These are phyloP conservation scores for Petaurus breviceps DNA, from an alignment of 2,113 vertebrate genomes.

Conservation along the genomic window DNA sequence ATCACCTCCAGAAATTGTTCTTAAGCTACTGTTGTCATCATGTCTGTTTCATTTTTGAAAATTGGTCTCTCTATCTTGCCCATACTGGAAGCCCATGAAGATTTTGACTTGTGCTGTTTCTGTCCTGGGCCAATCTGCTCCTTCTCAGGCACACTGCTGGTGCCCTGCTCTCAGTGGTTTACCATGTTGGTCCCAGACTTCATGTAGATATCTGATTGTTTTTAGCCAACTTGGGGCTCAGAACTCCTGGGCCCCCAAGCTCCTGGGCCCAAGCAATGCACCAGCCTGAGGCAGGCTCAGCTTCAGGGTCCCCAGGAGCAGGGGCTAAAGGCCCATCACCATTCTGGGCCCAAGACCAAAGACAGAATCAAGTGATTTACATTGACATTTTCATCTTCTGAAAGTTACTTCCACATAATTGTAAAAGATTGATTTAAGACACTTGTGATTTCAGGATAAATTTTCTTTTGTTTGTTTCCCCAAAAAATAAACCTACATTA, in stretches of 20 bases:
- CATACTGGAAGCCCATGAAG: not conserved
- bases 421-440: not conserved
- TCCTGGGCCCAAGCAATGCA: not conserved
- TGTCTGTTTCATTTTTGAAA: not conserved
- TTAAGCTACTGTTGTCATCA: not conserved
- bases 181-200: not conserved
- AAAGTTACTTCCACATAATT: not conserved
- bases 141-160: not conserved
- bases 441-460: not conserved
- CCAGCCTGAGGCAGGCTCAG: not conserved
- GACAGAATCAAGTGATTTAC: not conserved
- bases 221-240: not conserved
- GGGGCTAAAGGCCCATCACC: not conserved
- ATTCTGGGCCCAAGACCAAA: not conserved
- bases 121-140: not conserved
- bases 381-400: not conserved
- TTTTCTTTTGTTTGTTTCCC: not conserved
- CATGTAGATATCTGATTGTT: not conserved
- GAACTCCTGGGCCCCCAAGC: not conserved
- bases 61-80: not conserved
- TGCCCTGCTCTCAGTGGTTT: not conserved
- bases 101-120: not conserved
- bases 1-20: not conserved
- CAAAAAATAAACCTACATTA: not conserved
- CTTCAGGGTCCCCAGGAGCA: not conserved